A percentile compares a stretch with the other conserved stretches of the same genome.
phyloP scores from a whole-genome alignment of 2,888 invertebrate species.

The Eristalis tenax region DNA sequence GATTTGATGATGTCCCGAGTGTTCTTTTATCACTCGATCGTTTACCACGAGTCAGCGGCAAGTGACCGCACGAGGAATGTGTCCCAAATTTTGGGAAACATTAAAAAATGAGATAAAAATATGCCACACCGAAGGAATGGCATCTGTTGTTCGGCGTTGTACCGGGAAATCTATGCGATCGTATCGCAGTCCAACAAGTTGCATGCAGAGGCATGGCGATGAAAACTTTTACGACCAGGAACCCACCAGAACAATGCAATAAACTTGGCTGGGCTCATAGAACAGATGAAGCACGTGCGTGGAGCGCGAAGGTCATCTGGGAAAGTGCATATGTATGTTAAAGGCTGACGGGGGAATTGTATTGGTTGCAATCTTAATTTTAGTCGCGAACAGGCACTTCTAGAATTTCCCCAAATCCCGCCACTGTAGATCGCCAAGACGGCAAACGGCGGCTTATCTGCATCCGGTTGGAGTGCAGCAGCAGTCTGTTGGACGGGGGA shows the following conservation, averaged over 20 bases:
- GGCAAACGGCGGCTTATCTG: constrained; percentile 30
- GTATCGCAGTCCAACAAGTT: constrained; percentile 33
- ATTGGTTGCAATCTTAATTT: background rate
- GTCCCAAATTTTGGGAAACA: constrained; percentile 27
- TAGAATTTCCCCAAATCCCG: constrained; percentile 7
- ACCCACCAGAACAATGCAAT: constrained; percentile 3
- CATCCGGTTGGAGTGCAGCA: constrained; percentile 14
- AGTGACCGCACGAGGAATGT: constrained; percentile 1
- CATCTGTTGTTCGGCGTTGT: background rate
- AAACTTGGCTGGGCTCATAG: constrained; percentile 5
- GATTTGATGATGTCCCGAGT: constrained; percentile 4
- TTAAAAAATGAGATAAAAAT: constrained; percentile 18
- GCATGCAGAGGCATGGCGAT: too few relatives aligned
- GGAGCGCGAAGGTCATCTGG: constrained; percentile 29
- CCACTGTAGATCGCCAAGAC: constrained; percentile 19
- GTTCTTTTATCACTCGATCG: constrained; percentile 10
- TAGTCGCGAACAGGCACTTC: background rate
- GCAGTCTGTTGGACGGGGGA: constrained; percentile 26
- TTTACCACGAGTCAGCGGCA: constrained; percentile 5
- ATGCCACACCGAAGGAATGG: background rate
- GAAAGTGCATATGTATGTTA: background rate
- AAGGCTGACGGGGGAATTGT: too few relatives aligned
- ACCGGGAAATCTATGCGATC: background rate
- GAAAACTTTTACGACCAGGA: background rate
- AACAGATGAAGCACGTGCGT: constrained; percentile 13